Base-by-base conservation (phyloP, 2,113 vertebrate genomes). In the Psilopsiagon aurifrons region DNA sequence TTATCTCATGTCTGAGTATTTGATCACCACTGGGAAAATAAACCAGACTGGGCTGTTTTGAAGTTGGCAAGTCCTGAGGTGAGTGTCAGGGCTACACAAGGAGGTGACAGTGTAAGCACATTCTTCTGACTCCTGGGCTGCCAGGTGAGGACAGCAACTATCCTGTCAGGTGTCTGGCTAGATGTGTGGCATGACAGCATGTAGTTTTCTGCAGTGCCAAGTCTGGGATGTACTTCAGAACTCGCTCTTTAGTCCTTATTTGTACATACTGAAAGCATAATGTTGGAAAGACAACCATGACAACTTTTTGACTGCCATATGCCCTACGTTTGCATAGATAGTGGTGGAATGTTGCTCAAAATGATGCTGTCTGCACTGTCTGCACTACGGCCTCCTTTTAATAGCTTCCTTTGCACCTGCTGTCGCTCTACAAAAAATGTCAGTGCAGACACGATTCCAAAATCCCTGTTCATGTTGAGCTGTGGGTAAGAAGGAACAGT, bases 1-100 rank as follows among this genome's bases (percentile, higher is more conserved):
- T 96, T 90, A 93, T 83, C 83, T 94, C 66, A 75, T 86, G 88
- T 73, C 76, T 88, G 68, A 94, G 15, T 88, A 81, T 35, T 54
- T 43, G 51, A 86, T 68, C 64, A 68, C 76, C 51, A 62, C 20
- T 59, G 49, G 76, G 83, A 80, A 94, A 86, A 77, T 15, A 88
- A 80, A 80, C 31, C 27, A 81, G 81, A 43, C 47, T 9, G 68
- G 80, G 43, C 69, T 71, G 43, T 67, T 95, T 75, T 68, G 88
- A 97, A 91, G 73, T 54, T 74, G 60, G 64, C 86, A 55, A 64
- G 69, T 88, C 83, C 80, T 23, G 83, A 86, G 95, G 88, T 84
- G 64, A 84, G 76, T 86, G 55, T 83, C 60, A 18, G 64, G 41
- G 60, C 91, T 82, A 81, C 35, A 4, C 3, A 16, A 66, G 77